Evolutionary conservation across 2,113 vertebrate species (phyloP).

Genomic region (Scomber japonicus): DNA sequence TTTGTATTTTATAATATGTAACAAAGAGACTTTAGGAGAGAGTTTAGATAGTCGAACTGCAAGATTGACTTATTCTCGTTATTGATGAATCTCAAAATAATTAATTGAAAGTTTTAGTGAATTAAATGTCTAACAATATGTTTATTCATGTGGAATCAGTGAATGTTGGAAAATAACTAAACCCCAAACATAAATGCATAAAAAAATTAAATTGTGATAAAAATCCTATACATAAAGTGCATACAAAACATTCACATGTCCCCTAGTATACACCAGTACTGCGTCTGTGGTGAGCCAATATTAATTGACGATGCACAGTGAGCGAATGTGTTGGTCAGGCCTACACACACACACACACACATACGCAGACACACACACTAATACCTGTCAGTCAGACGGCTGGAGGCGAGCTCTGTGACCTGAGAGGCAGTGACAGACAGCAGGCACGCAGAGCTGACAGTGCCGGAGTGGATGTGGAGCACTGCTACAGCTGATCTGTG

Average conservation of each 20-base stretch:
- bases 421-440: conserved; percentile 57
- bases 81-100: background rate
- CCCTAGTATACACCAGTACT: too few species aligned
- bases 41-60: background rate
- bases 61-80: background rate
- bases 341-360: background rate
- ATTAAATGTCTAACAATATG: background rate
- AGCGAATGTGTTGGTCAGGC: background rate
- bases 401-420: conserved; percentile 51
- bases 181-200: too few species aligned
- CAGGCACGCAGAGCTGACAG: conserved; percentile 50
- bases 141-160: too few species aligned
- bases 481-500: conserved; percentile 26
- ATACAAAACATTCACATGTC: too few species aligned
- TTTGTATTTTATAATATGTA: too few species aligned
- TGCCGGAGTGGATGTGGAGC: conserved; percentile 25
- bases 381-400: conserved; percentile 40
- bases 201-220: too few species aligned
- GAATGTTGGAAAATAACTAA: too few species aligned
- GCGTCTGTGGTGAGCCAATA: background rate
- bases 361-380: background rate
- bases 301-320: background rate
- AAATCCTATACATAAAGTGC: too few species aligned
- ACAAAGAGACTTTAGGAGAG: conserved; percentile 2
- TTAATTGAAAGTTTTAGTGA: background rate